These are phyloP conservation scores for Agriopis marginaria DNA, from an alignment of 2,888 invertebrate species.

Conservation along the genomic window DNA sequence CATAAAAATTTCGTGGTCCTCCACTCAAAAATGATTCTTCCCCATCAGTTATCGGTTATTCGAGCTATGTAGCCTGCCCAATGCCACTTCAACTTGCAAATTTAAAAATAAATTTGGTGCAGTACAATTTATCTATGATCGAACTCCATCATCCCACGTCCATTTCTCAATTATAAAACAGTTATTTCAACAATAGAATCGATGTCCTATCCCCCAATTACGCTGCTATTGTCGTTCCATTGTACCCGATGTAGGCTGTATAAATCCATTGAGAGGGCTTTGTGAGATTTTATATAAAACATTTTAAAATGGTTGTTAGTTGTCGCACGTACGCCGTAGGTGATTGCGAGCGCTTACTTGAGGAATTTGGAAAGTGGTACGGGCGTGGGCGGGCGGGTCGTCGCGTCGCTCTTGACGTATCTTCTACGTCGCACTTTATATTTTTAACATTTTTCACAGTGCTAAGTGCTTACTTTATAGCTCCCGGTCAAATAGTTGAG, in stretches of 20 bases:
- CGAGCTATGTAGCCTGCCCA: too few relatives aligned
- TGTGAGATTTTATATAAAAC: constrained; percentile 57
- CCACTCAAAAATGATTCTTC: too few relatives aligned
- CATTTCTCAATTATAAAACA: constrained; percentile 41
- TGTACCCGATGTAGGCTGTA: constrained; percentile 34
- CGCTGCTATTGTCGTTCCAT: constrained; percentile 43
- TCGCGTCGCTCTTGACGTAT: constrained; percentile 77
- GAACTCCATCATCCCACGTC: constrained; percentile 12
- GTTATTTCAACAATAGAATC: constrained; percentile 40
- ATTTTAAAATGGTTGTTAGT: constrained; percentile 63
- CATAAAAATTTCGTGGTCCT: too few relatives aligned
- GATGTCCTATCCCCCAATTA: constrained; percentile 46
- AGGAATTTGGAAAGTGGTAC: constrained; percentile 86
- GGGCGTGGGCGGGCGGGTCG: constrained; percentile 83
- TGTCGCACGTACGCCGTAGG: constrained; percentile 72
- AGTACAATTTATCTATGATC: background rate
- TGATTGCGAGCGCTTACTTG: constrained; percentile 81
- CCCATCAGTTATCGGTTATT: too few relatives aligned
- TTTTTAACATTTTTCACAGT: constrained; percentile 76
- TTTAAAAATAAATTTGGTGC: too few relatives aligned
- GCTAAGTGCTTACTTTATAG: constrained; percentile 57
- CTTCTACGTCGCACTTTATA: constrained; percentile 78
- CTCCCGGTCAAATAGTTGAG: constrained; percentile 40
- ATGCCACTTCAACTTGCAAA: too few relatives aligned
- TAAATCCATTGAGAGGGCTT: constrained; percentile 46